Conservation (phyloP, 2,888 invertebrate genomes). For the Zhuqinia jingwanae region DNA sequence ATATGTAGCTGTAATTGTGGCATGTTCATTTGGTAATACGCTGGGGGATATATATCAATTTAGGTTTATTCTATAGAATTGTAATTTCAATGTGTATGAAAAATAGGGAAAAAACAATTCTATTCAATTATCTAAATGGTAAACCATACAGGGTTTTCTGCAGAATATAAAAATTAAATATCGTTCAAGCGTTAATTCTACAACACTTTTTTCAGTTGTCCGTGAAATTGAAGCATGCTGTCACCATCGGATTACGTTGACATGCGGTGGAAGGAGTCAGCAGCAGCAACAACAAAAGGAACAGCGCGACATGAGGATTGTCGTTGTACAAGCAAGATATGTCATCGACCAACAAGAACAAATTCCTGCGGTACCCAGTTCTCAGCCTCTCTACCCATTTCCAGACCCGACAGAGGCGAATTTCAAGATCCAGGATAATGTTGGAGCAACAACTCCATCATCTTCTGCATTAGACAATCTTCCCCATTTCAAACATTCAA, state of each 20-base stretch:
- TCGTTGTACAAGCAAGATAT: constrained; percentile 78
- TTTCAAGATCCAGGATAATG: constrained; percentile 43
- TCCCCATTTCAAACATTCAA: constrained; percentile 30
- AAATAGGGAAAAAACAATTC: no score
- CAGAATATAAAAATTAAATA: no score
- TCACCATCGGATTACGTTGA: constrained; percentile 77
- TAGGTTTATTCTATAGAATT: no score
- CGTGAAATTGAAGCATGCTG: constrained; percentile 79
- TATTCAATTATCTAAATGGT: no score
- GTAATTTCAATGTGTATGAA: no score
- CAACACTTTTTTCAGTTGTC: constrained; percentile 74
- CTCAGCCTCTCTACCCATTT: constrained; percentile 49
- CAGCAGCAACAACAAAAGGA: constrained; percentile 14
- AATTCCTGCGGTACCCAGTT: constrained; percentile 55
- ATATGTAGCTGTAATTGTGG: no score
- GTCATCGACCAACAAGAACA: constrained; percentile 68
- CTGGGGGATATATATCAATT: no score
- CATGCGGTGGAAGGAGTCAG: constrained; percentile 62
- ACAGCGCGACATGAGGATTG: constrained; percentile 73
- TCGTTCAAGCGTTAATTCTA: no score
- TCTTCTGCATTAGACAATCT: constrained; percentile 56
- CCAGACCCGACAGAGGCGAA: constrained; percentile 21
- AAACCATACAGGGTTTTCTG: no score
- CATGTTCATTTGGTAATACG: no score
- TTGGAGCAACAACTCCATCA: neutral